phyloP scores from a whole-genome alignment of 2,888 invertebrate species.

The Hypolimnas misippus region DNA sequence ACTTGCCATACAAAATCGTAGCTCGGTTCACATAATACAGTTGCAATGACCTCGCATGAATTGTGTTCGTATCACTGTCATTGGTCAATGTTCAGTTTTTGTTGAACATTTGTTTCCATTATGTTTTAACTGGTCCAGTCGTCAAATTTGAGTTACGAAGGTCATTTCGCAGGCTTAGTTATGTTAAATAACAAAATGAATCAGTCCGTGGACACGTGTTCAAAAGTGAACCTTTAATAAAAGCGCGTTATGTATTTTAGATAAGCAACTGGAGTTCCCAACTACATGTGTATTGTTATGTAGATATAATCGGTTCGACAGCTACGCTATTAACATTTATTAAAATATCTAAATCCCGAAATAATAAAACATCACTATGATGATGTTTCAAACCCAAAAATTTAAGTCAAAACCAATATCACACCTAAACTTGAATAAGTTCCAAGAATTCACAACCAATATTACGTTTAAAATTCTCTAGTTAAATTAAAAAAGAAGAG shows the following conservation, averaged over 20 bases:
- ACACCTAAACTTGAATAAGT: too few species aligned
- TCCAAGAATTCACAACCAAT: background rate
- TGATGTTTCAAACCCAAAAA: background rate
- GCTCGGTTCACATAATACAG: slow-evolving; percentile 28
- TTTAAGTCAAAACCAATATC: too few species aligned
- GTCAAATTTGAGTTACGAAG: slow-evolving; percentile 33
- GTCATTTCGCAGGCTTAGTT: slow-evolving; percentile 19
- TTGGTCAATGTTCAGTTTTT: slow-evolving; percentile 39
- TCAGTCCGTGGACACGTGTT: background rate
- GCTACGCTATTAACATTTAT: background rate
- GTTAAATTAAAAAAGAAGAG: background rate
- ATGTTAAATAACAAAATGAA: slow-evolving; percentile 1
- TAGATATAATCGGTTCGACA: background rate
- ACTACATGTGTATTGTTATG: background rate
- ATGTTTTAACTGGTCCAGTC: slow-evolving; percentile 28
- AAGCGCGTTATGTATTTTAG: background rate
- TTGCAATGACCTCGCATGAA: slow-evolving; percentile 38
- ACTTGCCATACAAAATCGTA: slow-evolving; percentile 20
- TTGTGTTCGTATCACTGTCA: slow-evolving; percentile 24
- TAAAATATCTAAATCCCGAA: background rate
- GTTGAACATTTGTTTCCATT: slow-evolving; percentile 29
- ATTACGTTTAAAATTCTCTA: background rate
- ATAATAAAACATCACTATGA: background rate
- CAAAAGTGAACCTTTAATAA: background rate
- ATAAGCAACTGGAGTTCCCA: background rate